Conservation (phyloP, 53 echinoderm and acorn worm species). For the Henricia sp. region DNA sequence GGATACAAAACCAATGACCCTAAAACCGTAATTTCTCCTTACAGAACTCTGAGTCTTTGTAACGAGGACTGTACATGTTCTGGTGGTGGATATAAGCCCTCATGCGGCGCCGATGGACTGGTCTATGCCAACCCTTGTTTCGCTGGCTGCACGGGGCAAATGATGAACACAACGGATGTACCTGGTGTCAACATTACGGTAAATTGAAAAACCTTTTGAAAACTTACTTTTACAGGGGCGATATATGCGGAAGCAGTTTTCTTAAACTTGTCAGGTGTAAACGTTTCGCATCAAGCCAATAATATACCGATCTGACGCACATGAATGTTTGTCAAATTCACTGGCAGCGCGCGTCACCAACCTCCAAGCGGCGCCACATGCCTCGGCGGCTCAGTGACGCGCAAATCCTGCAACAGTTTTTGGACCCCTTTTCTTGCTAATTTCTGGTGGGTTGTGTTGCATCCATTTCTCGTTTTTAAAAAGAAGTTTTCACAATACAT, state of each 20-base stretch:
- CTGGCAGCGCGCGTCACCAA: too few relatives aligned
- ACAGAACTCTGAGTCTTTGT: neutral
- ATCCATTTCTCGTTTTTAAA: too few relatives aligned
- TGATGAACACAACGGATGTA: neutral
- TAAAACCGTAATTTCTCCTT: neutral
- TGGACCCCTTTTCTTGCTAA: too few relatives aligned
- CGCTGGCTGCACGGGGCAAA: conserved; percentile 61
- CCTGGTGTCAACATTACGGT: conserved; percentile 47
- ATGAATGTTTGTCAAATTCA: neutral
- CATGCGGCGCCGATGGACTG: conserved; percentile 64
- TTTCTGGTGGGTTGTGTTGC: too few relatives aligned
- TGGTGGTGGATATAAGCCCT: conserved; percentile 53
- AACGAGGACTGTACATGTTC: conserved; percentile 57
- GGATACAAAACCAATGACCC: neutral
- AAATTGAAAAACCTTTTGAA: neutral
- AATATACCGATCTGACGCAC: too few relatives aligned
- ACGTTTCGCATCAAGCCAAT: neutral
- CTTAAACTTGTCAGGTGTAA: neutral
- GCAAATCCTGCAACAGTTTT: too few relatives aligned
- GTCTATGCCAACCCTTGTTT: conserved; percentile 69
- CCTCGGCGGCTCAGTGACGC: too few relatives aligned
- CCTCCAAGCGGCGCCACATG: too few relatives aligned
- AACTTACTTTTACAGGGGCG: neutral
- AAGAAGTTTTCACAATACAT: too few relatives aligned
- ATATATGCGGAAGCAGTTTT: neutral